phyloP scores from a whole-genome alignment of 2,888 invertebrate genomes.

The Drosophila affinis region DNA sequence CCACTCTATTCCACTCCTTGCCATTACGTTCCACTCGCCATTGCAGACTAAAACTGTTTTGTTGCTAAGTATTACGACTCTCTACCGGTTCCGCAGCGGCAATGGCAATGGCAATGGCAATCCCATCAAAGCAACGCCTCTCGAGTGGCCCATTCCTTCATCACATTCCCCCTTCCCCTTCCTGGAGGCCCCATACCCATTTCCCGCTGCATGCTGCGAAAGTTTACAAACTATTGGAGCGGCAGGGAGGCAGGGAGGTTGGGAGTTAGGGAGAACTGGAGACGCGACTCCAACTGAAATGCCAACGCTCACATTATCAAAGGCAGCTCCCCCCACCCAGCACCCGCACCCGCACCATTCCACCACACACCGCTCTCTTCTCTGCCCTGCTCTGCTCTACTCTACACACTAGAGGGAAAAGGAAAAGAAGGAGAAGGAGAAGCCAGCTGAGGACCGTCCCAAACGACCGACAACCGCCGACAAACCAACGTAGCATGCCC shows the following conservation, averaged over 20 bases:
- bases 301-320: constrained; percentile 53
- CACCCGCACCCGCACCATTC: too few relatives aligned
- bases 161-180: background rate
- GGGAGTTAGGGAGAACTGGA: background rate
- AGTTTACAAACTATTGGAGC: constrained; percentile 36
- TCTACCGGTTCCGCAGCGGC: constrained; percentile 6
- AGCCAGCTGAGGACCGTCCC: constrained; percentile 23
- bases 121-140: constrained; percentile 68
- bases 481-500: constrained; percentile 2
- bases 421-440: too few relatives aligned
- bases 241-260: background rate
- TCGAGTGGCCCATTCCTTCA: constrained; percentile 61
- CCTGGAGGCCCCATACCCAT: background rate
- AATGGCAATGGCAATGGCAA: constrained; percentile 14
- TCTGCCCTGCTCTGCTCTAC: background rate
- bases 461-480: constrained; percentile 35
- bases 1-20: background rate
- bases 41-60: constrained; percentile 9
- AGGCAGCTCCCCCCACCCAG: constrained; percentile 16
- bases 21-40: background rate
- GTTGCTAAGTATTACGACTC: constrained; percentile 39
- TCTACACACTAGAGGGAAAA: too few relatives aligned
- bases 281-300: constrained; percentile 33
- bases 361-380: background rate
- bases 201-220: constrained; percentile 19